Evolutionary conservation across 2,888 invertebrate genomes (phyloP), one percentile per base, ranked within the genome.

Genomic region (Mesopsocus fuscifrons): DNA sequence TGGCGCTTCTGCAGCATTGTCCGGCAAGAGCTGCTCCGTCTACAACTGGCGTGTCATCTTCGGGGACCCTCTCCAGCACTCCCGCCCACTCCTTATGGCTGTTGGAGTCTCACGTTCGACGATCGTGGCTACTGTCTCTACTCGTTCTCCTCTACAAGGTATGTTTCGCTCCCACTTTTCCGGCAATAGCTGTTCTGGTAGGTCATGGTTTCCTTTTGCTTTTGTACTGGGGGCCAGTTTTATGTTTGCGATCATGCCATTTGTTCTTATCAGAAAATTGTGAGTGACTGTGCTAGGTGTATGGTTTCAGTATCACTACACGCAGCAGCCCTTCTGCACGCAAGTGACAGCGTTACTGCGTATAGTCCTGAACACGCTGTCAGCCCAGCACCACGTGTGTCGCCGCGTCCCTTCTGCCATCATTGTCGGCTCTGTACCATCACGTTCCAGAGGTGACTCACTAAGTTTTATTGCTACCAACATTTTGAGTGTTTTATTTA

Each of bases 91-190:
- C 92, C 11, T 66, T 98, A 40, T 88, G 87, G 74, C 73, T 77
- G 50, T 64, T 97, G 46, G 87, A 91, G 58, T 77, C 88, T 1
- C 84, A 88, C 56, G 75, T 80, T 9, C 66, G 97, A 3, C 69
- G 87, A 33, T 82, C 84, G 50, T 98, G 98, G 97, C 72, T 98
- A 13, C 81, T 87, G 71, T 75, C 94, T 1, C 62, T 95, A 16
- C 74, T 95, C 11, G 88, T 97, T 11, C 75, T 97, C 43, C 68
- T 98, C 1, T 98, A 98, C 58, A 98, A 98, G 77, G 91, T 88
- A 60, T 52, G 30, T 41, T 41, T 41, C 13, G 35, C 9, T 41
- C 13, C 32, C n/a, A 3, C 13, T 41, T 38, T 38, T n/a, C n/a
- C n/a, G n/a, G n/a, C n/a, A n/a, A n/a, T n/a, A n/a, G n/a, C n/a